phyloP scores from a whole-genome alignment of 2,113 vertebrate genomes.

The Hyla sarda region DNA sequence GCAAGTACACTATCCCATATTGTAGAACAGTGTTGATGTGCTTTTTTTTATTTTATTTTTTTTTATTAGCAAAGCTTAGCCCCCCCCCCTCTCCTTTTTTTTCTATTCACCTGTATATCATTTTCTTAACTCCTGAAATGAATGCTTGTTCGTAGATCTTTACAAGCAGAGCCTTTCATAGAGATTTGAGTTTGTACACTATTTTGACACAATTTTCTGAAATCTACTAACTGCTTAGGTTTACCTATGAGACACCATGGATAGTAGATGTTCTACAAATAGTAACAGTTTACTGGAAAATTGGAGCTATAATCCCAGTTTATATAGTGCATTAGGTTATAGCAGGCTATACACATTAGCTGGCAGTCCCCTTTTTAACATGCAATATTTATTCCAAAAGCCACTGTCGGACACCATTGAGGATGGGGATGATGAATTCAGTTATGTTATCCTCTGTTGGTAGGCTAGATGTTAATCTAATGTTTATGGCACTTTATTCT shows the following conservation, averaged over 20 bases:
- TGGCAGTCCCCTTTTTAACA: no score
- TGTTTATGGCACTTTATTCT: no score
- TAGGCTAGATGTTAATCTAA: no score
- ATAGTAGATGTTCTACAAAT: no score
- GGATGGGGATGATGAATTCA: no score
- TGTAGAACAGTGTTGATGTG: conserved; percentile 39
- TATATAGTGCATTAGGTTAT: neutral
- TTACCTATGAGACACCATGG: neutral
- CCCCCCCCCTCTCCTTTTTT: neutral
- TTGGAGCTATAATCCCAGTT: neutral
- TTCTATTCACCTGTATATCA: neutral
- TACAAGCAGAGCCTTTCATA: neutral
- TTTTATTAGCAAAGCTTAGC: no score
- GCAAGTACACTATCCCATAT: conserved; percentile 45
- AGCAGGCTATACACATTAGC: neutral
- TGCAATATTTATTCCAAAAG: no score
- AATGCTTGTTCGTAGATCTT: neutral
- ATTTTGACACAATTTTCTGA: neutral
- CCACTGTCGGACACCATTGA: no score
- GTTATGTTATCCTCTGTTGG: no score
- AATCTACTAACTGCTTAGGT: neutral
- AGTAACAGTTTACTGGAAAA: neutral
- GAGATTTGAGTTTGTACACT: neutral
- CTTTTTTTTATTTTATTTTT: no score
- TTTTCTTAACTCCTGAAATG: conserved; percentile 61